These are phyloP conservation scores for Ooceraea biroi DNA, from an alignment of 1,140 invertebrate genomes.

Conservation along the genomic window DNA sequence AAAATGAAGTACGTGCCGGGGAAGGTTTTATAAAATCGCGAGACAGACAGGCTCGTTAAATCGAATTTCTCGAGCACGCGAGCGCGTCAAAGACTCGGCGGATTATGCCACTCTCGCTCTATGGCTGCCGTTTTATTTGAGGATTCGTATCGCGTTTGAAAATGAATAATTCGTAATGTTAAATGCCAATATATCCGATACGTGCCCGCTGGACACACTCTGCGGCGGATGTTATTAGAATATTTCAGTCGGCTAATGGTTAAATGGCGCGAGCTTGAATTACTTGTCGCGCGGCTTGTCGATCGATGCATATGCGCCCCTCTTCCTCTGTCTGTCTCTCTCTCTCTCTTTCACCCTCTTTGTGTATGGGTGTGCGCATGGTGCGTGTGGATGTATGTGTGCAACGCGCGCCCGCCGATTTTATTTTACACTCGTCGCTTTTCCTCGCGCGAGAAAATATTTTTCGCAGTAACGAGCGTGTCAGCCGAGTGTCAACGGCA, in stretches of 20 bases:
- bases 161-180: slow-evolving; percentile 64
- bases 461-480: slow-evolving; percentile 4
- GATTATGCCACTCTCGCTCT: slow-evolving; percentile 49
- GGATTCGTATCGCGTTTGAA: slow-evolving; percentile 52
- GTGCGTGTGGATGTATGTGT: slow-evolving; percentile 14
- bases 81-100: slow-evolving; percentile 39
- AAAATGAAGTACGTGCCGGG: not conserved
- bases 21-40: slow-evolving; percentile 45
- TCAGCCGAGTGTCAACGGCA: not conserved
- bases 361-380: no score
- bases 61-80: slow-evolving; percentile 50
- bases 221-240: slow-evolving; percentile 62
- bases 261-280: slow-evolving; percentile 63
- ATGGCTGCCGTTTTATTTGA: slow-evolving; percentile 36
- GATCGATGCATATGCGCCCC: slow-evolving; percentile 26
- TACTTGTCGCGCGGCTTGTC: slow-evolving; percentile 35
- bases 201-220: slow-evolving; percentile 44
- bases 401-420: slow-evolving; percentile 17
- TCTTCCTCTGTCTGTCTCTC: no score
- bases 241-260: slow-evolving; percentile 60
- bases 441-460: slow-evolving; percentile 24
- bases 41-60: slow-evolving; percentile 33
- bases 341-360: no score
- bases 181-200: slow-evolving; percentile 61
- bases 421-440: slow-evolving; percentile 40